These are phyloP conservation scores for Platyura marginata DNA, from an alignment of 1,140 invertebrate species.

Conservation along the genomic window DNA sequence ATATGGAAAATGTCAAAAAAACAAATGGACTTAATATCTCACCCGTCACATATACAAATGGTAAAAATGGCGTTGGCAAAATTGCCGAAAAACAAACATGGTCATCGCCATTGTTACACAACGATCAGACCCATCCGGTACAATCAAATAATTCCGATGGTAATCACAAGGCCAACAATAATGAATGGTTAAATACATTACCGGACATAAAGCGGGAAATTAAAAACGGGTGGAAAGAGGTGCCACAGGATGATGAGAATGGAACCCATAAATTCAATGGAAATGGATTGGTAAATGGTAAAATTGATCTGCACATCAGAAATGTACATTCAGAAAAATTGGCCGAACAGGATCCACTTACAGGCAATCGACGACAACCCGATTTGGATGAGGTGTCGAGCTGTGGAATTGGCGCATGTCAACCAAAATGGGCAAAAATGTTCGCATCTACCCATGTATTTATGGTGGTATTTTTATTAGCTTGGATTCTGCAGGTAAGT, in stretches of 20 bases:
- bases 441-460: slow-evolving; percentile 82
- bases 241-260: neutral
- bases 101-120: neutral
- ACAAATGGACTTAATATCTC: neutral
- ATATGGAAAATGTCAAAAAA: neutral
- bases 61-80: neutral
- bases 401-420: slow-evolving; percentile 50
- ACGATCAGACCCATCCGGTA: neutral
- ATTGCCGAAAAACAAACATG: neutral
- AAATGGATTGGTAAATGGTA: slow-evolving; percentile 1
- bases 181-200: neutral
- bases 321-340: neutral
- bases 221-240: neutral
- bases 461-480: slow-evolving; percentile 69
- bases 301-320: neutral
- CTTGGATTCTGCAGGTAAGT: slow-evolving; percentile 63
- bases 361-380: neutral
- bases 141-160: neutral
- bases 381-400: slow-evolving; percentile 18
- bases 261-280: neutral
- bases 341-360: neutral
- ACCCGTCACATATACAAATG: neutral
- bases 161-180: neutral
- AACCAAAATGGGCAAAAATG: slow-evolving; percentile 47
- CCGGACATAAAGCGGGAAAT: neutral